These are phyloP conservation scores for Callipepla californica DNA, from an alignment of 2,113 vertebrate genomes.

Conservation along the genomic window DNA sequence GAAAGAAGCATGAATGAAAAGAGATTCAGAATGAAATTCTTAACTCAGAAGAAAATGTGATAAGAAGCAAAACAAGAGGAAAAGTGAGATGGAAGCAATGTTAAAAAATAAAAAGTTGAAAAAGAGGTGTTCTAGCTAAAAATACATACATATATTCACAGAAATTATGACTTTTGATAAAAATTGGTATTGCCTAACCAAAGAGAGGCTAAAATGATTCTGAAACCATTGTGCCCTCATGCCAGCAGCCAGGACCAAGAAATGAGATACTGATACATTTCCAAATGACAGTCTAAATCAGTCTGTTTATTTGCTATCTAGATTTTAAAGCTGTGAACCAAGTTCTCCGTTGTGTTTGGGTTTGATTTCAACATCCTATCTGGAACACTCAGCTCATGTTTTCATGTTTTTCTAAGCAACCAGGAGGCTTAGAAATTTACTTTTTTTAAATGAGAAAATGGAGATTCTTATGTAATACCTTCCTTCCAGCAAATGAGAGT, in stretches of 20 bases:
- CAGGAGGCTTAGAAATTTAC: neutral
- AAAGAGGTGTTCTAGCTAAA: neutral
- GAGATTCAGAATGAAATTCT: neutral
- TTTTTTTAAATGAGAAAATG: neutral
- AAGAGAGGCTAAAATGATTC: neutral
- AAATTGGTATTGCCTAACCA: neutral
- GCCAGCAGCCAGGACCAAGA: neutral
- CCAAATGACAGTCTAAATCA: neutral
- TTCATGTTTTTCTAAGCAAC: constrained; percentile 27
- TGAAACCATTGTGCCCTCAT: neutral
- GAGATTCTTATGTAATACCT: neutral
- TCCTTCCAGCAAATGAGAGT: neutral
- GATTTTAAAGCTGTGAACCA: constrained; percentile 17
- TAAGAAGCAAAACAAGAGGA: neutral
- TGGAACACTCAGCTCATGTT: constrained; percentile 48
- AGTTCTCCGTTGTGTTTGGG: constrained; percentile 33
- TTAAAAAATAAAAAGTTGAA: neutral
- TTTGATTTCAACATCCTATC: constrained; percentile 51
- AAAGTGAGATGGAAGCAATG: neutral
- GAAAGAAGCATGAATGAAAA: neutral
- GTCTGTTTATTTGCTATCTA: neutral
- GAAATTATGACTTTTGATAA: neutral
- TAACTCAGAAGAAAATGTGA: neutral
- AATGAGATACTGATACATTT: neutral
- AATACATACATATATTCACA: neutral